Base-by-base conservation (phyloP, 2,113 vertebrate genomes). In the Pterocles gutturalis region DNA sequence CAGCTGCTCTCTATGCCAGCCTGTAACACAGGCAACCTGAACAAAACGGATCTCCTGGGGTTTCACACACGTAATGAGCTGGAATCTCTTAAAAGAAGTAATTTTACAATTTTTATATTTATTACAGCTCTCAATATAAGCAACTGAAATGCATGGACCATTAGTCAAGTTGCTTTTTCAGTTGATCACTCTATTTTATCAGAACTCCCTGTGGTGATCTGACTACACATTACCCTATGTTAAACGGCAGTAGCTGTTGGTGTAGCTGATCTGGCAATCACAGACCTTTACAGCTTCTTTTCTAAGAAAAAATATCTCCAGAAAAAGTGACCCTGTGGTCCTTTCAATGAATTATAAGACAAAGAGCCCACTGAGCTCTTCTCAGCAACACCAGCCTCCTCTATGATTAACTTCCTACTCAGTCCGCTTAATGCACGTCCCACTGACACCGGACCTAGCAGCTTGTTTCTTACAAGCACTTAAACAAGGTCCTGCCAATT, bases 401-500 rank as follows among this genome's bases (percentile, higher is more conserved):
- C 65, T 70, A 16, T 88, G 65, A 76, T 82, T 85, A 93, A 80
- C 89, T 92, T 96, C 83, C 93, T 89, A 89, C 70, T 89, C 91
- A 85, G 58, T 19, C 53, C 49, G 28, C 54, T 43, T 96, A 83
- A 83, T 38, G 36, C n/a, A 53, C 81, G 85, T 66, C 94, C 89
- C 83, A 72, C 75, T 79, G 77, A 92, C 57, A 49, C 61, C 18
- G 36, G 77, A 72, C 92, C 41, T 31, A 72, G 91, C 77, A 94
- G 73, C 36, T 77, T 66, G 45, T 62, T 96, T 87, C 92, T 85
- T 51, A 31, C 41, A 87, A 51, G 45, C 76, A 36, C 46, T 83
- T 87, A 54, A 87, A 76, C 45, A 65, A 92, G 79, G 36, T 55
- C 73, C 73, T 62, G 76, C 31, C 49, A 79, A 87, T 94, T 95